Evolutionary conservation across 2,888 invertebrate genomes (phyloP).

Genomic region (Amitus sp.): DNA sequence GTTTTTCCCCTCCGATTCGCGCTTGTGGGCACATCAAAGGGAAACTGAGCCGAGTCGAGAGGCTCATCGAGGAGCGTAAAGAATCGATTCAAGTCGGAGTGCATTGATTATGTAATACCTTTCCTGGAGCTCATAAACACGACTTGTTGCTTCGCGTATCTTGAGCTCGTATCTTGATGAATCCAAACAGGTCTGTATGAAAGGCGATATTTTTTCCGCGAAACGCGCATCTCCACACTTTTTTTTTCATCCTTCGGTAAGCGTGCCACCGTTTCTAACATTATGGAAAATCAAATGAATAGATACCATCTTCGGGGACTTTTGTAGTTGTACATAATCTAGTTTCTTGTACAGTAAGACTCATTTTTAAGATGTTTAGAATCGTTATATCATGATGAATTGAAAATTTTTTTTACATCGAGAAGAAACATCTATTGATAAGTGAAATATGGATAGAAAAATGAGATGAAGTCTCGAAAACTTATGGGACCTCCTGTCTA

Average conservation of each 20-base stretch:
- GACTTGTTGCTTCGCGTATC: conserved; percentile 5
- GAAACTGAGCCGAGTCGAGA: conserved; percentile 2
- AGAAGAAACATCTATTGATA: too few species aligned
- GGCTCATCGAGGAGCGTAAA: conserved; percentile 6
- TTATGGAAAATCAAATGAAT: too few species aligned
- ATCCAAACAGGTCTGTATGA: conserved; percentile 8
- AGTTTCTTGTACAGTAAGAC: too few species aligned
- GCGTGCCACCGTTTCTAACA: background rate
- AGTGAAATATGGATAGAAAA: too few species aligned
- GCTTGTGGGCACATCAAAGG: background rate
- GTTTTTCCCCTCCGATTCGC: background rate
- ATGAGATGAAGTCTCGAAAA: too few species aligned
- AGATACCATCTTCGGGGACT: too few species aligned
- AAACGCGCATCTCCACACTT: background rate
- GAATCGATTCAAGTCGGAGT: conserved; percentile 10
- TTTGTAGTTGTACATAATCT: background rate
- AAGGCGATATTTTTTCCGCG: conserved; percentile 10
- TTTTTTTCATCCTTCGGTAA: conserved; percentile 1
- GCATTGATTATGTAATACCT: conserved; percentile 10
- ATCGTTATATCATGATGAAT: too few species aligned
- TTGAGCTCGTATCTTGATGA: conserved; percentile 7
- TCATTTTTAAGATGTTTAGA: too few species aligned
- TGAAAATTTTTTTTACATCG: too few species aligned
- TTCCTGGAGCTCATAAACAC: conserved; percentile 12
- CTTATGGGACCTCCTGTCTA: too few species aligned